Base-by-base conservation (phyloP, 2,888 invertebrate genomes). In the Escarpia spicata region DNA sequence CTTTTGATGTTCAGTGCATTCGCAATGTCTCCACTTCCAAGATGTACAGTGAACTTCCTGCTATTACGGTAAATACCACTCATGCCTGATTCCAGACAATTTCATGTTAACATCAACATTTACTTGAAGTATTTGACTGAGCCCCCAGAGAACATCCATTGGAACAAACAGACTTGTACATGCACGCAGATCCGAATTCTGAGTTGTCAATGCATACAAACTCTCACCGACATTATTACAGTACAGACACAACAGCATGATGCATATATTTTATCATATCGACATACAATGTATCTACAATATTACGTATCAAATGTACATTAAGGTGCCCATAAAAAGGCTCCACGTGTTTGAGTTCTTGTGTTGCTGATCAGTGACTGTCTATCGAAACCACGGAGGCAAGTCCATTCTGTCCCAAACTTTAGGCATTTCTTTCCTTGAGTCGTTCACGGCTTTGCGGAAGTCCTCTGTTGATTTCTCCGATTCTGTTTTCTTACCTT, bases 391-490 rank as follows among this genome's bases (percentile, higher is more conserved):
- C 75, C 75, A 75, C 19, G 75, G 75, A 26, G 75, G 75, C 75
- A 75, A 75, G 75, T 75, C 75, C 58, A 26, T 44, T 60, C 37
- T 75, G n/a, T 93, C 37, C 92, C 52, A 92, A 52, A 92, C 45
- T 52, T 92, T 52, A 60, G 52, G 43, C 43, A 58, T 43, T 60
- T 92, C 92, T 58, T 26, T 92, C 43, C 92, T 58, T 60, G 52
- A 91, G n/a, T 52, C 58, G 31, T 92, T 37, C 43, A 92, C n/a
- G n/a, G 75, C n/a, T 26, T 75, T 75, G 45, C 31, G 45, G 92
- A 37, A 92, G 92, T 92, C 90, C 15, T 92, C 52, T 52, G 45
- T 58, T 37, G 92, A 91, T 90, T 93, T 93, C 60, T 92, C 90
- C 12, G 60, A 43, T 90, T 90, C 90, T 45, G 91, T 93, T 75